phyloP scores from a whole-genome alignment of 2,888 invertebrate species.

The Drosophila pegasa region DNA sequence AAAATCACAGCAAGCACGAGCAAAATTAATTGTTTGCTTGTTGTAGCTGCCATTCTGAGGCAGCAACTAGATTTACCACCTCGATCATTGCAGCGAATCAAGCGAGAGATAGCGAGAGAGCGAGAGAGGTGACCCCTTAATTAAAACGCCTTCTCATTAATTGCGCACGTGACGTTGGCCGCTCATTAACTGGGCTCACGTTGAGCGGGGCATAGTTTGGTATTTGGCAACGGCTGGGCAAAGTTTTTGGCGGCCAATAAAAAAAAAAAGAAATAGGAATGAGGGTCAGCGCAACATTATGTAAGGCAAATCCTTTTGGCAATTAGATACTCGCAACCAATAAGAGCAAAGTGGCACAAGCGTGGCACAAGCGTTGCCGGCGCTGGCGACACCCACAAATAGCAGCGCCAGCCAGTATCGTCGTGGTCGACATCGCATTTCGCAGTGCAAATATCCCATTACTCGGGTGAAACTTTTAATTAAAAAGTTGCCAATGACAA shows the following conservation, averaged over 20 bases:
- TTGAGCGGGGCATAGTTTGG: conserved; percentile 60
- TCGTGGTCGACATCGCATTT: conserved; percentile 71
- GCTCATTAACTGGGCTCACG: conserved; percentile 71
- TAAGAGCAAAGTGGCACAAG: conserved; percentile 41
- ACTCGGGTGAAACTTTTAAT: conserved; percentile 81
- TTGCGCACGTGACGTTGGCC: conserved; percentile 73
- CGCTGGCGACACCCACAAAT: conserved; percentile 67
- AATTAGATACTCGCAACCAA: conserved; percentile 75
- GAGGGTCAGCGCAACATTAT: conserved; percentile 69
- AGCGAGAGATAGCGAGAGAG: not conserved
- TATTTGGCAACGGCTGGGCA: conserved; percentile 45
- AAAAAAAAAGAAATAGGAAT: conserved; percentile 12
- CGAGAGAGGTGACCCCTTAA: conserved; percentile 41
- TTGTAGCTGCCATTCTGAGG: conserved; percentile 1
- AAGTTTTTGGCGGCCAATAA: conserved; percentile 65
- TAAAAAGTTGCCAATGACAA: conserved; percentile 80
- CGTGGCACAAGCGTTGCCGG: conserved; percentile 22
- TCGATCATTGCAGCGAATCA: conserved; percentile 17
- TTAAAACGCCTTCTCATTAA: conserved; percentile 73
- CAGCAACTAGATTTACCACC: conserved; percentile 15
- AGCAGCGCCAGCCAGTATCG: conserved; percentile 61
- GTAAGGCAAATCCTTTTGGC: conserved; percentile 79
- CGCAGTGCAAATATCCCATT: conserved; percentile 78
- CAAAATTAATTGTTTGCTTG: not conserved
- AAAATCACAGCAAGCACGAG: conserved; percentile 17